These are phyloP conservation scores for Cremastinae sp. DNA, from an alignment of 2,888 invertebrate species.

Conservation along the genomic window DNA sequence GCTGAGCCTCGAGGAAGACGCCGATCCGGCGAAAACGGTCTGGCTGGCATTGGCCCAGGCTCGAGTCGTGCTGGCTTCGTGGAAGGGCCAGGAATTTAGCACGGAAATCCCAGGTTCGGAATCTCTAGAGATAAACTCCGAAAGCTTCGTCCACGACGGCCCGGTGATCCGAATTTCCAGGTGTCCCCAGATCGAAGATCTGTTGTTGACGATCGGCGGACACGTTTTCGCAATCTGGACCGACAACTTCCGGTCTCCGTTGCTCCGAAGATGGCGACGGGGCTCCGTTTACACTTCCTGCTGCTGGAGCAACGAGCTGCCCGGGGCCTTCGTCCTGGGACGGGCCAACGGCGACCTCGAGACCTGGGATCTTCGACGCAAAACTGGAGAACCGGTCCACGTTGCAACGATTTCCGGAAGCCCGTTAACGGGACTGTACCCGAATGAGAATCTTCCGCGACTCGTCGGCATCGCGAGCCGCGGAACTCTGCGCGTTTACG, in stretches of 20 bases:
- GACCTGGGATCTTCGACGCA: constrained; percentile 89
- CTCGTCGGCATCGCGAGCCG: constrained; percentile 85
- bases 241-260: constrained; percentile 82
- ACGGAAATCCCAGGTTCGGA: constrained; percentile 84
- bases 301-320: constrained; percentile 87
- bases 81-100: constrained; percentile 86
- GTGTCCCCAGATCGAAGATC: constrained; percentile 85
- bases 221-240: constrained; percentile 89
- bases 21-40: constrained; percentile 60
- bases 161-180: constrained; percentile 84
- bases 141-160: constrained; percentile 85
- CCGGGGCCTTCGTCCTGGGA: constrained; percentile 87
- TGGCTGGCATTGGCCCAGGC: constrained; percentile 74
- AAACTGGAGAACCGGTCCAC: constrained; percentile 85
- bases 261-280: constrained; percentile 85
- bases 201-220: constrained; percentile 89
- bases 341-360: constrained; percentile 89
- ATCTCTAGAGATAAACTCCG: constrained; percentile 72
- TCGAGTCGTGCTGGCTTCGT: constrained; percentile 80
- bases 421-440: constrained; percentile 66
- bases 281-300: constrained; percentile 83
- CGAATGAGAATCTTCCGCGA: constrained; percentile 44
- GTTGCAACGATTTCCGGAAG: constrained; percentile 85
- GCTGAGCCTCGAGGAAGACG: constrained; percentile 32
- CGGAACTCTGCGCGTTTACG: constrained; percentile 85